A percentile compares a stretch with the other conserved stretches of the same genome.
Conservation (phyloP, 2,113 vertebrate species). For the Mirounga angustirostris region DNA sequence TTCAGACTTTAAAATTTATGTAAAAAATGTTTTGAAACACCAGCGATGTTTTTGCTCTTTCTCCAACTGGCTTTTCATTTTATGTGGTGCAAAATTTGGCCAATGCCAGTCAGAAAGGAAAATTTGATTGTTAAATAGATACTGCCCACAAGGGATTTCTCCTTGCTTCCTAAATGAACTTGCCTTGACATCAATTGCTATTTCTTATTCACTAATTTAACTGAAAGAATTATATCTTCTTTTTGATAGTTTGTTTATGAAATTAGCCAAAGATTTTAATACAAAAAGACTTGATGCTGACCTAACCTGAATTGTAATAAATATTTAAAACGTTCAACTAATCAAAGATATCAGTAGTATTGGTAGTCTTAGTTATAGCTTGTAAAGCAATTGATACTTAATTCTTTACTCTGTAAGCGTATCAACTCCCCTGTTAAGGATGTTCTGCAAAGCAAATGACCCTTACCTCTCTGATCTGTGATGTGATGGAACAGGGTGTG, state of each 20-base stretch:
- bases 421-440: neutral
- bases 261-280: conserved; percentile 59
- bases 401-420: neutral
- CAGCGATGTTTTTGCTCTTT: conserved; percentile 61
- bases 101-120: conserved; percentile 63
- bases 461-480: neutral
- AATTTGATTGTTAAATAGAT: conserved; percentile 66
- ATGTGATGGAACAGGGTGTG: neutral
- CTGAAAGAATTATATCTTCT: conserved; percentile 22
- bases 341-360: neutral
- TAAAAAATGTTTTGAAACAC: conserved; percentile 58
- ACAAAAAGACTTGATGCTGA: neutral
- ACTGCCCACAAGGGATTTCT: conserved; percentile 55
- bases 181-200: conserved; percentile 38
- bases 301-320: conserved; percentile 4
- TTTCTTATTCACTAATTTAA: conserved; percentile 41
- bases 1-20: conserved; percentile 44
- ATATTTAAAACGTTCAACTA: conserved; percentile 17
- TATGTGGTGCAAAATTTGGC: conserved; percentile 71
- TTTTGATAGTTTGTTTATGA: conserved; percentile 44
- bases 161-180: conserved; percentile 65
- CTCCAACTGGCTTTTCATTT: conserved; percentile 65
- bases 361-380: neutral
- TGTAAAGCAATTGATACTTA: neutral
- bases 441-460: neutral